Percentiles rank a stretch among this genome's conserved stretches.
These are phyloP conservation scores for Hirudo medicinalis DNA, from an alignment of 1,140 invertebrate species.

Conservation along the genomic window DNA sequence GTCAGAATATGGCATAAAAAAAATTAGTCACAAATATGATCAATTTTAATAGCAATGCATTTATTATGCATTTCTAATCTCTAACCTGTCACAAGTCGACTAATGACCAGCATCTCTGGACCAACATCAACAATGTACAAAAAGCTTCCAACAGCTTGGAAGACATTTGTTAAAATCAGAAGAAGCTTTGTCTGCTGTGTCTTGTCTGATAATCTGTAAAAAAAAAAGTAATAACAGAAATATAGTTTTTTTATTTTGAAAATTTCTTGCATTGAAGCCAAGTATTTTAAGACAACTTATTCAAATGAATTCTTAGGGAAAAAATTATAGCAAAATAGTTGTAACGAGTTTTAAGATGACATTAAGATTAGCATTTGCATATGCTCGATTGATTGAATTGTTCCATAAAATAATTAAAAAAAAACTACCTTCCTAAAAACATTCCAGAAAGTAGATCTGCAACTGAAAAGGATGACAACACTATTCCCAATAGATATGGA, in stretches of 20 bases:
- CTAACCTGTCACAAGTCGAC: background rate
- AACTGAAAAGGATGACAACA: background rate
- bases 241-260: too few relatives aligned
- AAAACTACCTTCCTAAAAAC: slow-evolving; percentile 3
- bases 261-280: too few relatives aligned
- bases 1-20: too few relatives aligned
- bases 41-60: too few relatives aligned
- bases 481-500: background rate
- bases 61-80: background rate
- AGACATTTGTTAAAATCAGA: slow-evolving; percentile 1
- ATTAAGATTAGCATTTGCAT: background rate
- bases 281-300: background rate
- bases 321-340: background rate
- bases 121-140: slow-evolving; percentile 5
- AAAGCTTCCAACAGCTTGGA: background rate
- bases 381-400: background rate
- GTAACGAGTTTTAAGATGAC: background rate
- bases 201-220: background rate
- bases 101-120: slow-evolving; percentile 3
- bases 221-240: background rate
- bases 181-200: background rate
- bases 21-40: too few relatives aligned
- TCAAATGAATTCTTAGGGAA: background rate
- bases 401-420: too few relatives aligned
- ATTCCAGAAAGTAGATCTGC: slow-evolving; percentile 2